Conservation (phyloP, 2,797 vertebrate species). For the Pelodytes ibericus region DNA sequence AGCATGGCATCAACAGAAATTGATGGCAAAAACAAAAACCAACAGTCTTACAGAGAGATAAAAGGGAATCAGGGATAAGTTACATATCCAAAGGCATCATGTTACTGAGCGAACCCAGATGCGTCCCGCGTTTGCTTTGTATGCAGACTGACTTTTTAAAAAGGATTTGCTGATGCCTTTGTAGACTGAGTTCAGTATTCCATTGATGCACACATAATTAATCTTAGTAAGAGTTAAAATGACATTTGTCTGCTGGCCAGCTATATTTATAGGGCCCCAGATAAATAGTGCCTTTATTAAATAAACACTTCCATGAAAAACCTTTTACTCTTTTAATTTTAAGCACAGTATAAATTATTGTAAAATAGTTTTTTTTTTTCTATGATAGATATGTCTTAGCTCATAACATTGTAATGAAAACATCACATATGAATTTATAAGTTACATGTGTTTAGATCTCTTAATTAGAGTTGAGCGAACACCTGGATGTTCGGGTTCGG, state of each 20-base stretch:
- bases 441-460: too few relatives aligned
- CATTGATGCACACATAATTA: neutral
- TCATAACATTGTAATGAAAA: too few relatives aligned
- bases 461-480: too few relatives aligned
- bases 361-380: too few relatives aligned
- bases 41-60: neutral
- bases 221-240: neutral
- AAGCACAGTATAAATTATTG: too few relatives aligned
- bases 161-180: neutral
- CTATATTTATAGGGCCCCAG: too few relatives aligned
- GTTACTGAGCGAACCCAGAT: neutral
- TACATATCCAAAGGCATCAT: neutral
- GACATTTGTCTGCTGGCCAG: neutral
- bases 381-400: too few relatives aligned
- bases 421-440: too few relatives aligned
- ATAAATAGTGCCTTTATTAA: too few relatives aligned
- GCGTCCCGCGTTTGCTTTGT: neutral
- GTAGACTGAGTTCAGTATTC: neutral
- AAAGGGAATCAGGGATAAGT: neutral
- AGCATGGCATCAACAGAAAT: neutral
- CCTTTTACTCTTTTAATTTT: too few relatives aligned
- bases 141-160: neutral
- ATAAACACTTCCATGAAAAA: too few relatives aligned
- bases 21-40: neutral
- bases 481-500: too few relatives aligned